Conservation (phyloP, 1,140 invertebrate genomes). For the Ceratosolen solmsi region DNA sequence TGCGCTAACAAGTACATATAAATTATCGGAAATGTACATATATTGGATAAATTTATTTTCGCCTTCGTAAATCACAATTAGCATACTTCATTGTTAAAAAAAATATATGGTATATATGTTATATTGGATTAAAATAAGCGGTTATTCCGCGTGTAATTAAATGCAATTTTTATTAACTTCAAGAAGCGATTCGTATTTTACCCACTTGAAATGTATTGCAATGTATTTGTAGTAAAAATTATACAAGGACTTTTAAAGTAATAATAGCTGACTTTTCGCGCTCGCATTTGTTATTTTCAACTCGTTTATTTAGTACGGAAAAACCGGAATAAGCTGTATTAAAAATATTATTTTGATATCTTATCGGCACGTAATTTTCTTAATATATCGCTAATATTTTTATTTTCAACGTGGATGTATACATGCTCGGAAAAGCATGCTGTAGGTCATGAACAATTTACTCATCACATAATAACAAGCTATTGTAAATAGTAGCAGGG, state of each 20-base stretch:
- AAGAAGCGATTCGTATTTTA: neutral
- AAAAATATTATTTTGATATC: neutral
- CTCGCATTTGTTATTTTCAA: neutral
- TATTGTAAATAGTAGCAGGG: neutral
- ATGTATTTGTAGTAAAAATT: neutral
- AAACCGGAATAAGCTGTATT: neutral
- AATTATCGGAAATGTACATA: too few relatives aligned
- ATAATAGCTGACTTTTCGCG: neutral
- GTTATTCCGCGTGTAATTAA: neutral
- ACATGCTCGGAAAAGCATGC: neutral
- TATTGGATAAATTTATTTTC: too few relatives aligned
- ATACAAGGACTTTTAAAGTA: neutral
- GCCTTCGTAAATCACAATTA: neutral
- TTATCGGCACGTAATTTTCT: neutral
- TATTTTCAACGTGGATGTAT: too few relatives aligned
- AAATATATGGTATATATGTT: neutral
- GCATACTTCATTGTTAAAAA: neutral
- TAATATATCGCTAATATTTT: neutral
- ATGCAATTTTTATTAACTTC: neutral
- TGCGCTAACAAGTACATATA: neutral
- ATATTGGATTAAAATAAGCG: neutral
- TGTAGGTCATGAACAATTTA: neutral
- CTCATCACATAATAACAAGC: neutral
- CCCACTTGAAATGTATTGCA: neutral
- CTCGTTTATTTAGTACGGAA: neutral